Evolutionary conservation across 2,113 vertebrate species (phyloP), one percentile per base, ranked within the genome.

Genomic region (Talpa occidentalis): DNA sequence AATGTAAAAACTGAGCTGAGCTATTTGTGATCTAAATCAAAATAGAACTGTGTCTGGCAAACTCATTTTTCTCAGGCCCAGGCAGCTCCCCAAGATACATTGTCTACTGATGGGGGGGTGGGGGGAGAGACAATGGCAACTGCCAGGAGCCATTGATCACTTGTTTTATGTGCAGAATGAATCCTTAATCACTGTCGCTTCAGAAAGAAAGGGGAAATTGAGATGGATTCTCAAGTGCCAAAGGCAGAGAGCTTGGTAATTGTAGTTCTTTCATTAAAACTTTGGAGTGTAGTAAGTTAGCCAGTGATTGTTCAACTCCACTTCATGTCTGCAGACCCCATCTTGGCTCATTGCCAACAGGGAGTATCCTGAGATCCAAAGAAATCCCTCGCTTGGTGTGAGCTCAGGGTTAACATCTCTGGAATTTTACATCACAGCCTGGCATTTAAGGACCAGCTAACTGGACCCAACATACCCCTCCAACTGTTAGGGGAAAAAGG

Each of bases 151-250:
- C 97, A 98, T 98, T 79, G 30, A 98, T 98, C 98, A 97, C 89
- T 94, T 90, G 37, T 80, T 62, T 97, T 95, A 82, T 80, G 88
- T 80, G 89, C 52, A 90, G 87, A 98, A 95, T 60, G 89, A 97
- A 96, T 94, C 98, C 96, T 98, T 98, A 97, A 98, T 98, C 98
- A 98, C 69, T 97, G 98, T 98, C 97, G 88, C 96, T 95, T 94
- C 77, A 67, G 84, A 97, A 98, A 98, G 97, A 96, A 97, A 96
- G 79, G 91, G 84, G 91, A 97, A 98, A 98, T 97, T 88, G 97
- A 98, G 98, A 98, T 91, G 97, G 98, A 98, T 98, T 95, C 81
- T 87, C 81, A 95, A 95, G 95, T 95, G 98, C 92, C 97, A 97
- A 77, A 92, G 81, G 90, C 95, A 97, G 90, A 96, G 97, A 97